Evolutionary conservation across 2,113 vertebrate genomes (phyloP).

Genomic region (Lycocorax pyrrhopterus): DNA sequence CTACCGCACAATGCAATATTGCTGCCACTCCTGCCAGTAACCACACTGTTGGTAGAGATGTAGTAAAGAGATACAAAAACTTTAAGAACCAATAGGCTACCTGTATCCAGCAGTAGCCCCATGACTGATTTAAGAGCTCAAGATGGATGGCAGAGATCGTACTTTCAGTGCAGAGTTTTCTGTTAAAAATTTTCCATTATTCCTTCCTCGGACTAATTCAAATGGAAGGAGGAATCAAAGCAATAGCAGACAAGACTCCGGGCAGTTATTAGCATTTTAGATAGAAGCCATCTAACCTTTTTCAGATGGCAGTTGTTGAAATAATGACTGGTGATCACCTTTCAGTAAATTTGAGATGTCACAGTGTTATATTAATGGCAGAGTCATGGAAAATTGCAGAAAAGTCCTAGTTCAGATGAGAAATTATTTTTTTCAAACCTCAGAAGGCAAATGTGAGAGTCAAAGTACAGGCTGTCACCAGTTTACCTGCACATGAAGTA

Average conservation of each 20-base stretch:
- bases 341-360: neutral
- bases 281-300: neutral
- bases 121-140: neutral
- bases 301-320: neutral
- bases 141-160: neutral
- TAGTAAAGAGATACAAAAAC: neutral
- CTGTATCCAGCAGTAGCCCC: neutral
- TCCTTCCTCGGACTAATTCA: neutral
- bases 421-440: neutral
- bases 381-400: neutral
- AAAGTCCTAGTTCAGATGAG: neutral
- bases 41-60: neutral
- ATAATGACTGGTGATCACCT: neutral
- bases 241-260: neutral
- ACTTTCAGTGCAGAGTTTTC: neutral
- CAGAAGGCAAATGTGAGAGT: neutral
- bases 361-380: neutral
- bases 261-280: slow-evolving; percentile 2
- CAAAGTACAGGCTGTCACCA: neutral
- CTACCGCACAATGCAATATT: neutral
- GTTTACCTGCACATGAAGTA: neutral
- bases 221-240: neutral
- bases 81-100: neutral
- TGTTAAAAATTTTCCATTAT: neutral
- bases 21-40: neutral